These are phyloP conservation scores for Zoanthus sociatus DNA, from an alignment of 92 coral and sea anemone genomes.

Conservation along the genomic window DNA sequence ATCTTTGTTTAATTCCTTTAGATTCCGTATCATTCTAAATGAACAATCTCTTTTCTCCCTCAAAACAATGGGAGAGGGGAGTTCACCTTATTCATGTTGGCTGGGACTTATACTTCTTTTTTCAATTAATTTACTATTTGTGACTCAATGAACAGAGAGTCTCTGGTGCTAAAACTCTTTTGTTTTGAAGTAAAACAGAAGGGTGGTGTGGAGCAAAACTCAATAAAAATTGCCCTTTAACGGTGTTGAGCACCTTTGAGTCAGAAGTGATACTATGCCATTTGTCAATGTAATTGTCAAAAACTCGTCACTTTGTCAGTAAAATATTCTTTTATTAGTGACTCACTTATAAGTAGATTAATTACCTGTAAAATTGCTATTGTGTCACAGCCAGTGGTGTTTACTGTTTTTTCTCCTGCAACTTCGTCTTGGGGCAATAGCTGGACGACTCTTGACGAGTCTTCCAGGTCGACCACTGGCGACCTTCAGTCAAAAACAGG, in stretches of 20 bases:
- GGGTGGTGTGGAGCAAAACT: conserved; percentile 22
- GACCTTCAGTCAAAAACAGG: conserved; percentile 45
- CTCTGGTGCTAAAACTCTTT: conserved; percentile 30
- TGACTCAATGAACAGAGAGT: conserved; percentile 44
- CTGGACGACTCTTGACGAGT: conserved; percentile 7
- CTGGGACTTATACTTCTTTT: conserved; percentile 35
- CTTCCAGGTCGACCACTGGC: conserved; percentile 42
- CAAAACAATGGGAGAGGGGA: conserved; percentile 16
- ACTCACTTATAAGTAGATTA: neutral
- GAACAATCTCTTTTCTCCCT: conserved; percentile 35
- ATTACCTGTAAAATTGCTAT: conserved; percentile 10
- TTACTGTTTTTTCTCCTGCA: conserved; percentile 16
- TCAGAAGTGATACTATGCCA: neutral
- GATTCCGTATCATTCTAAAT: conserved; percentile 25
- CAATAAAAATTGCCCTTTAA: neutral
- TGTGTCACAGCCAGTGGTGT: conserved; percentile 15
- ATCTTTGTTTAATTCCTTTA: conserved; percentile 33
- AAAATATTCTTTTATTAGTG: neutral
- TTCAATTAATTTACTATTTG: conserved; percentile 34
- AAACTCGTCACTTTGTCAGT: neutral
- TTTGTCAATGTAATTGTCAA: neutral
- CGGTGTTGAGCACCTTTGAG: neutral
- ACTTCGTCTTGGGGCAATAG: conserved; percentile 22
- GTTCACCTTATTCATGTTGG: conserved; percentile 37
- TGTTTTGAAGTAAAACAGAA: conserved; percentile 11